A percentile compares a stretch with the other conserved stretches of the same genome.
Conservation (phyloP, 2,888 invertebrate genomes). For the Ypsolopha scabrella region DNA sequence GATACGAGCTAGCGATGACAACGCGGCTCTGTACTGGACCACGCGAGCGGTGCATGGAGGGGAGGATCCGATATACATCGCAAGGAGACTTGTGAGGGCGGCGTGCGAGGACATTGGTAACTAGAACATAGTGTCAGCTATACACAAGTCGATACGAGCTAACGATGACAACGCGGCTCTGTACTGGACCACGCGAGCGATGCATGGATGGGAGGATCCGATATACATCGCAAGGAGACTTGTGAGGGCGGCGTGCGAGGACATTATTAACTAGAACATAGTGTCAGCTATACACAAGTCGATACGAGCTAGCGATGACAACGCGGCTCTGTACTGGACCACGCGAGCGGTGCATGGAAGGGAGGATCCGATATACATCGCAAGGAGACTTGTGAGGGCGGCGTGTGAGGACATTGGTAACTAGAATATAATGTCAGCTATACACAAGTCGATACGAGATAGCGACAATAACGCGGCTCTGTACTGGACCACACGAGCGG, state of each 20-base stretch:
- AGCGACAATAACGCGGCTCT: slow-evolving; percentile 84
- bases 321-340: not conserved
- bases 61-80: slow-evolving; percentile 84
- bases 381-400: slow-evolving; percentile 78
- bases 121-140: slow-evolving; percentile 84
- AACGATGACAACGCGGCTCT: slow-evolving; percentile 84
- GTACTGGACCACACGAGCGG: slow-evolving; percentile 86
- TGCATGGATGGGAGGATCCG: slow-evolving; percentile 85
- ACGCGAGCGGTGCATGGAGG: slow-evolving; percentile 83
- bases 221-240: slow-evolving; percentile 81
- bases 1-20: slow-evolving; percentile 82
- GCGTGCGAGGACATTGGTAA: slow-evolving; percentile 85
- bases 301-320: slow-evolving; percentile 68
- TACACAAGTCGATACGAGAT: slow-evolving; percentile 86
- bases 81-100: slow-evolving; percentile 78
- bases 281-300: slow-evolving; percentile 88
- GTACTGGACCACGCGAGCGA: slow-evolving; percentile 85
- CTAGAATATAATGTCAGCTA: slow-evolving; percentile 80
- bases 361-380: slow-evolving; percentile 84
- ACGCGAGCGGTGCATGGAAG: slow-evolving; percentile 65
- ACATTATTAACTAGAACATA: slow-evolving; percentile 72
- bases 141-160: slow-evolving; percentile 86
- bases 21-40: slow-evolving; percentile 87
- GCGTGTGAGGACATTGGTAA: slow-evolving; percentile 85
- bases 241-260: slow-evolving; percentile 81